A percentile compares a stretch with the other conserved stretches of the same genome.
Evolutionary conservation across 2,797 vertebrate genomes (phyloP).

Genomic region (Vireo griseus): DNA sequence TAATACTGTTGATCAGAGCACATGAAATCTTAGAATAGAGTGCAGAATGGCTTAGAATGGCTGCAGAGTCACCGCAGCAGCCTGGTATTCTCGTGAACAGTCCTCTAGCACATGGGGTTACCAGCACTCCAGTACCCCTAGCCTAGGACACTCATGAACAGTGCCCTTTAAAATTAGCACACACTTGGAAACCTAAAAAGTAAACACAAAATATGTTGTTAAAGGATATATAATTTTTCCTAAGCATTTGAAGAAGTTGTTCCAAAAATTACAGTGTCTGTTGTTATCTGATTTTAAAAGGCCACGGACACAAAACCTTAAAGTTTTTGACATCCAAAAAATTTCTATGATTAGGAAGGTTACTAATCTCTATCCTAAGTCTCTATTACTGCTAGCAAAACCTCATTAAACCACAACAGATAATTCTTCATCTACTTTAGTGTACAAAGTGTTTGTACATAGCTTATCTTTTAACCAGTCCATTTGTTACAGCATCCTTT

Average conservation of each 20-base stretch:
- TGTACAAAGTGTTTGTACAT: neutral
- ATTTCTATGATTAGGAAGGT: neutral
- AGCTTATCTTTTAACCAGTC: neutral
- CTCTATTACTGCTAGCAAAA: neutral
- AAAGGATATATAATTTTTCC: neutral
- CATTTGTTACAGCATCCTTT: neutral
- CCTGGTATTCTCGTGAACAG: neutral
- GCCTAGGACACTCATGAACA: neutral
- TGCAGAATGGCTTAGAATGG: neutral
- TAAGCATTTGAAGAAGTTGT: neutral
- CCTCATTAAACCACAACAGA: neutral
- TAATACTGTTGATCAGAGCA: neutral
- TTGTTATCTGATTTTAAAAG: neutral
- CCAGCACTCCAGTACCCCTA: neutral
- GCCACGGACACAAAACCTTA: neutral
- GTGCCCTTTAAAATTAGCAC: neutral
- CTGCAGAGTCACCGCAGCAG: neutral
- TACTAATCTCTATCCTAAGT: neutral
- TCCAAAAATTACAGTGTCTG: neutral
- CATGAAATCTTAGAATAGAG: neutral
- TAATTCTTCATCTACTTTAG: neutral
- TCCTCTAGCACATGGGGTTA: neutral
- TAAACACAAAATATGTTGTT: neutral
- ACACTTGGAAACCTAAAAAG: neutral
- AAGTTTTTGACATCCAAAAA: neutral